A percentile compares a stretch with the other conserved stretches of the same genome.
These are phyloP conservation scores for Alethe diademata DNA, from an alignment of 2,113 vertebrate genomes.

Conservation along the genomic window DNA sequence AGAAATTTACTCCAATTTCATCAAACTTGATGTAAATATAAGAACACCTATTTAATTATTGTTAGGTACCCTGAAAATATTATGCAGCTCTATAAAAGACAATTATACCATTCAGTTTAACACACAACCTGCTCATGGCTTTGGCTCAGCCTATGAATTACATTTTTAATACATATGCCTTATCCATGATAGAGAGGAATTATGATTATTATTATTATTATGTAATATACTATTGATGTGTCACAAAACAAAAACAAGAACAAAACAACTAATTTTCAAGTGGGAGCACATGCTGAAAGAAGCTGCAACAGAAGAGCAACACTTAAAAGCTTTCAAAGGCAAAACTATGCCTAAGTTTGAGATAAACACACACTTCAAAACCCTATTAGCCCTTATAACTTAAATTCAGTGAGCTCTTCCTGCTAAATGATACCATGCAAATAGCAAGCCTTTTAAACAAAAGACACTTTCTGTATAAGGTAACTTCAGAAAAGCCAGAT, in stretches of 20 bases:
- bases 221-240: not conserved
- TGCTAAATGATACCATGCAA: not conserved
- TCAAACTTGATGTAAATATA: not conserved
- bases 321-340: not conserved
- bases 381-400: not conserved
- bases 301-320: not conserved
- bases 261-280: not conserved
- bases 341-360: not conserved
- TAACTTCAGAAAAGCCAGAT: not conserved
- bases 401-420: not conserved
- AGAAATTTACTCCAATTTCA: not conserved
- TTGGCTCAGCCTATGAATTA: not conserved
- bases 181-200: not conserved
- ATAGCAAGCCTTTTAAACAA: not conserved
- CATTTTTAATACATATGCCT: not conserved
- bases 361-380: not conserved
- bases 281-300: not conserved
- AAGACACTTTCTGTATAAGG: not conserved
- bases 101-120: not conserved
- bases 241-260: not conserved
- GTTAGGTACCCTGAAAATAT: not conserved
- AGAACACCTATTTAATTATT: not conserved
- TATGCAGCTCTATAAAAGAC: not conserved
- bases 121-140: fast-evolving
- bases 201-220: not conserved